Conservation (phyloP, 64 coral and sea anemone species). For the Montipora efflorescens region DNA sequence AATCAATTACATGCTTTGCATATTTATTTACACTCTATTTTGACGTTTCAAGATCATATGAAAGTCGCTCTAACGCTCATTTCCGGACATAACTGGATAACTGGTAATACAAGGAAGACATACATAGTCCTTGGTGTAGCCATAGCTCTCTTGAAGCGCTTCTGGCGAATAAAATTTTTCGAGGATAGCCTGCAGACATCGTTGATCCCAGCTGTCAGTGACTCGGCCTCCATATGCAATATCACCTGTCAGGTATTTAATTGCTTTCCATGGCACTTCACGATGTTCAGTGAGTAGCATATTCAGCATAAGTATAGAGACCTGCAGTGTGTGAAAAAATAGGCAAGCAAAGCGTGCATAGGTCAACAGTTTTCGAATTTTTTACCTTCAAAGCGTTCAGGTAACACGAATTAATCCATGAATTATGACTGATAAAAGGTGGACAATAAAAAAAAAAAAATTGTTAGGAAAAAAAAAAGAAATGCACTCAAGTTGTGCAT, state of each 20-base stretch:
- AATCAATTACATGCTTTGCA: too few relatives aligned
- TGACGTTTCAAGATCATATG: too few relatives aligned
- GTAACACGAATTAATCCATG: too few relatives aligned
- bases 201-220: conserved; percentile 93
- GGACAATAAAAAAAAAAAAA: too few relatives aligned
- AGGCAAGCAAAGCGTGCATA: not conserved
- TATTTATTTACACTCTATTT: too few relatives aligned
- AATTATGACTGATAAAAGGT: too few relatives aligned
- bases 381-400: not conserved
- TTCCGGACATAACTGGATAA: too few relatives aligned
- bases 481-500: too few relatives aligned
- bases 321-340: conserved; percentile 37
- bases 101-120: not conserved
- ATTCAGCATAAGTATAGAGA: conserved; percentile 89
- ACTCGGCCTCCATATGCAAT: conserved; percentile 93
- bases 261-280: conserved; percentile 87
- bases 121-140: conserved; percentile 83
- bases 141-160: conserved; percentile 76
- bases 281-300: conserved; percentile 93
- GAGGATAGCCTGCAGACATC: conserved; percentile 90
- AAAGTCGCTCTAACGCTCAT: too few relatives aligned
- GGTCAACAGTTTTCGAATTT: too few relatives aligned
- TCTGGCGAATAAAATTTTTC: conserved; percentile 83
- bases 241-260: conserved; percentile 90
- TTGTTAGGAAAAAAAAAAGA: too few relatives aligned